Evolutionary conservation across 2,113 vertebrate species (phyloP), one percentile per base, ranked within the genome.

Genomic region (Melierax canorus): DNA sequence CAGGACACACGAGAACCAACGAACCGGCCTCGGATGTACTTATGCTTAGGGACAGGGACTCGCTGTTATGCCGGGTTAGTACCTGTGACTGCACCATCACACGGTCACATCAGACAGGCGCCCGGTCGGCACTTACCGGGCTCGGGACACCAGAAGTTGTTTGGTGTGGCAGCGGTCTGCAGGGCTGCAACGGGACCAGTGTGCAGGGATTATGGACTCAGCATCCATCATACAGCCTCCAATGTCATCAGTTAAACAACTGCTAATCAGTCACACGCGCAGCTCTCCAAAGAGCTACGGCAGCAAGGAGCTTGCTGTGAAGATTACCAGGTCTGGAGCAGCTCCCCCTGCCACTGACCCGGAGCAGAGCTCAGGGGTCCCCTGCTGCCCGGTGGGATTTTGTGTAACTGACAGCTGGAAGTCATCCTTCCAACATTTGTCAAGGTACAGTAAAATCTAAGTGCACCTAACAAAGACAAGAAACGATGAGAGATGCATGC

Each of bases 401-500:
- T 27, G 41, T 32, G 43, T 15, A 16, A 36, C 41, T 6, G 15
- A 12, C 43, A 21, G 32, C 36, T 30, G 43, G 59, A 45, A 43
- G n/a, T 10, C 51, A 7, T 7, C 51, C 34, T 21, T 29, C 51
- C 29, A 1, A 9, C 23, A 2, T 9, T 3, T 16, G 50, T 19
- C 20, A 17, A 9, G 46, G 17, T 4, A 15, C 19, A 32, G 39
- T 10, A 15, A 32, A 26, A 41, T 11, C 58, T 4, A 39, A 30
- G 39, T 9, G 39, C 6, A 7, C 32, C 50, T 27, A 26, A 16
- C 26, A 8, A 9, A 4, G 43, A 15, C 32, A 23, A 9, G 63
- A 7, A 32, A 19, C 3, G 2, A 12, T 0, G 1, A 11, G 73
- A 38, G 29, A 7, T 1, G 15, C 7, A 1, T 4, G 27, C 8